Base-by-base conservation (phyloP, 2,888 invertebrate species). In the Nomada hirtipes region DNA sequence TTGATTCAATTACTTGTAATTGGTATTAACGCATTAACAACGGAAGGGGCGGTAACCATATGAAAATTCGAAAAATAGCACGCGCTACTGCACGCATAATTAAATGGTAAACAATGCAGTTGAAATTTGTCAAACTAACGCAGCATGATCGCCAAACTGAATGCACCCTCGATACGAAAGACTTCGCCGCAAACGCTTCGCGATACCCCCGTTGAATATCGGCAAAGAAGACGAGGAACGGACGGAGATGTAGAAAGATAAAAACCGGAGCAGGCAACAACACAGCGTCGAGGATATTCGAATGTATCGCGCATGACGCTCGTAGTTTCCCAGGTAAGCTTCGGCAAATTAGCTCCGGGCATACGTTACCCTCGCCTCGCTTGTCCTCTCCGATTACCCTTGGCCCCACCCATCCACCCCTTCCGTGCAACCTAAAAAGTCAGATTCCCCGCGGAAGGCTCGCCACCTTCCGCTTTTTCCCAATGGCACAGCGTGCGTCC, bases 321-420 rank as follows among this genome's bases (percentile, higher is more conserved):
- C 91, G 89, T 92, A 92, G 92, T 91, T 92, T 92, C 87, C 83
- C 82, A 84, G 88, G 86, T 90, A 92, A 92, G 92, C 92, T 92
- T 87, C 90, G 90, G 91, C 91, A 92, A 92, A 92, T 92, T 92
- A 92, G 91, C 91, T 90, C 88, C 86, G 87, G 89, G 91, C 92
- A 92, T 92, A 92, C 92, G 92, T 92, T 92, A 91, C 91, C 90
- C 89, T 89, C 89, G 88, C 86, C 86, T 89, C 82, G 83, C 81
- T 84, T 78, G 81, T 63, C 86, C 82, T 64, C 52, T 64, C 55
- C 59, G 63, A 55, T 52, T 29, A 57, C 36, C 42, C 18, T 68
- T 47, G 57, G 55, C 59, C 55, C 71, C 64, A 29, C 52, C 18
- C 13, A 7, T 13, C n/a, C 26, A 53, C 50, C 64, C 76, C 36